These are phyloP conservation scores for Parambassis ranga DNA, from an alignment of 2,797 vertebrate genomes.

Conservation along the genomic window DNA sequence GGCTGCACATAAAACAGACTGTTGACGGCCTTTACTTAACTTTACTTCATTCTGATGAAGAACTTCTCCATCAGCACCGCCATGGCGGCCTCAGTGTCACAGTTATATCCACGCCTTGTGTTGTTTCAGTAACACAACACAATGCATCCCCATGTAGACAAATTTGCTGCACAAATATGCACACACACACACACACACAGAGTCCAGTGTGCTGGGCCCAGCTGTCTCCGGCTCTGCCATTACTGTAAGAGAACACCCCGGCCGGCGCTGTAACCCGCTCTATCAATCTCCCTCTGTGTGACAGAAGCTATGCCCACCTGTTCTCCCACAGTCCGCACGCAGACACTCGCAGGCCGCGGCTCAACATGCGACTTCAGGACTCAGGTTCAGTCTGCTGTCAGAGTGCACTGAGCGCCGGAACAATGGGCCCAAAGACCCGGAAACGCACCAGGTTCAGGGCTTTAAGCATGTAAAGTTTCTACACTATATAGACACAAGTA, in stretches of 20 bases:
- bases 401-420: no score
- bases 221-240: conserved; percentile 70
- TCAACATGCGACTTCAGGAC: conserved; percentile 10
- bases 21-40: no score
- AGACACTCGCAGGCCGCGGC: conserved; percentile 24
- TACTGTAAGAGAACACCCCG: conserved; percentile 80
- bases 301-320: conserved; percentile 85
- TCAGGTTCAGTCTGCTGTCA: conserved; percentile 28
- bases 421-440: no score
- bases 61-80: no score
- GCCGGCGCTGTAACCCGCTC: conserved; percentile 62
- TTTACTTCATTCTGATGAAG: no score
- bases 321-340: conserved; percentile 69
- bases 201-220: conserved; percentile 56
- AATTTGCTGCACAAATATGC: conserved; percentile 42
- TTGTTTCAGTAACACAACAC: conserved; percentile 32
- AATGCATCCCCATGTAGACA: conserved; percentile 39
- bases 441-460: not conserved
- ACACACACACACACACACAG: conserved; percentile 47
- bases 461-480: no score
- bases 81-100: no score
- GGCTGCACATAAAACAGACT: not conserved
- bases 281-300: conserved; percentile 81
- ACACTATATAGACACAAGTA: no score
- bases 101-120: not conserved